Base-by-base conservation (phyloP, 1,140 invertebrate species). In the Neodiprion virginianus region DNA sequence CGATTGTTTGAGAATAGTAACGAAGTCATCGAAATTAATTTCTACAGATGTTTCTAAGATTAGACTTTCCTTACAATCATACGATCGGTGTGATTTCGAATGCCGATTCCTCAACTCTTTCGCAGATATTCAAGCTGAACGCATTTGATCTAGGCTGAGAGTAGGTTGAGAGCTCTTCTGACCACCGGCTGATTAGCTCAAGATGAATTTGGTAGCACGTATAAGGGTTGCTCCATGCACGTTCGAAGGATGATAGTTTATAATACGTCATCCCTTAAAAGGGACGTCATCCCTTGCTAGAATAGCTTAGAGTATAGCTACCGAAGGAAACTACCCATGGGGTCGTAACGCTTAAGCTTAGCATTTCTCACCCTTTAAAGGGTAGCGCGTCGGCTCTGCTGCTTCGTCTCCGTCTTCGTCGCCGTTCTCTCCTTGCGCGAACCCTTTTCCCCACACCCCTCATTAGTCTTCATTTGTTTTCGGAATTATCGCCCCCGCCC, bases 401-500 rank as follows among this genome's bases (percentile, higher is more conserved):
- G 74, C 77, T 75, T 76, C 69, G 71, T 79, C 79, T 79, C 78
- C 79, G 79, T 75, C 79, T 73, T 76, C 73, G 77, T 72, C 77
- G 79, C 77, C 77, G 72, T 83, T 78, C n/a, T 77, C 76, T 72
- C 74, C 77, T 76, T 79, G 78, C 75, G 75, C 79, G 82, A 75
- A 79, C 81, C 80, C 80, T 67, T 68, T 40, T 73, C n/a, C 49
- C 23, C 65, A 23, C 81, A 82, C 84, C 85, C 83, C 88, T 89
- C 88, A 89, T 89, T 89, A 89, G 88, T 89, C 86, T 89, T 88
- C 88, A 88, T 89, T 89, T 89, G 87, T 89, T 89, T 89, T 88
- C 82, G 85, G 85, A 89, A 88, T 89, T 88, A 88, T 88, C 85
- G 85, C 85, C 84, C 83, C 81, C 82, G 77, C 82, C 82, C 77